phyloP scores from a whole-genome alignment of 2,113 vertebrate genomes.

The Tenebrosternarchus preto region DNA sequence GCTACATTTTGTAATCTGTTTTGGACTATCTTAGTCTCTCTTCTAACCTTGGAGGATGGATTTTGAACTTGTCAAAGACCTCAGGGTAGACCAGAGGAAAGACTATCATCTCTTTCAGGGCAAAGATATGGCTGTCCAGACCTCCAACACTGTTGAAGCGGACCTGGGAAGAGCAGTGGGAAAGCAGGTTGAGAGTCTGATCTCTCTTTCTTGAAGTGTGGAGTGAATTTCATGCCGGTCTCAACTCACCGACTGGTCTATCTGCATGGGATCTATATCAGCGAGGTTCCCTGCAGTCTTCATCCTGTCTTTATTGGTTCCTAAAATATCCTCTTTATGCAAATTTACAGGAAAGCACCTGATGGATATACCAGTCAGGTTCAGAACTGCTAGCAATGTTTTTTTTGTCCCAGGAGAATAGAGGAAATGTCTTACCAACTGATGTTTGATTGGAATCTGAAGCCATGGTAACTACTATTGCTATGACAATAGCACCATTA shows the following conservation, averaged over 20 bases:
- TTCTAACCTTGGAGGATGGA: slow-evolving; percentile 88
- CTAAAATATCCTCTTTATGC: slow-evolving; percentile 81
- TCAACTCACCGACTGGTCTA: slow-evolving; percentile 83
- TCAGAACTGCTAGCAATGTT: background rate
- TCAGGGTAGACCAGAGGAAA: slow-evolving; percentile 94
- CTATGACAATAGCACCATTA: too few relatives aligned
- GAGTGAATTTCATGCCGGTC: background rate
- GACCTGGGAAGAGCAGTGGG: slow-evolving; percentile 69
- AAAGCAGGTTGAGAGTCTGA: background rate
- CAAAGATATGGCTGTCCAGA: slow-evolving; percentile 82
- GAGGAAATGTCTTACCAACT: background rate
- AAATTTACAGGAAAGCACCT: slow-evolving; percentile 87
- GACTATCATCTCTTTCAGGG: slow-evolving; percentile 92
- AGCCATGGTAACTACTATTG: too few relatives aligned
- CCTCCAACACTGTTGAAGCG: slow-evolving; percentile 87
- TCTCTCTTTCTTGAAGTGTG: background rate
- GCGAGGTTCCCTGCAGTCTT: slow-evolving; percentile 85
- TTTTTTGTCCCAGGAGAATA: background rate
- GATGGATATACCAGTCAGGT: background rate
- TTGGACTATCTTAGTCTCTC: background rate
- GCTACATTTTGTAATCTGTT: background rate
- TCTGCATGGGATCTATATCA: slow-evolving; percentile 87
- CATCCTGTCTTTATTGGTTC: slow-evolving; percentile 82
- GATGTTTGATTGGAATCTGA: background rate
- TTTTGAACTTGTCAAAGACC: slow-evolving; percentile 91